Evolutionary conservation across 2,797 vertebrate species (phyloP), one percentile per base, ranked within the genome.

Genomic region (Geotrypetes seraphini): DNA sequence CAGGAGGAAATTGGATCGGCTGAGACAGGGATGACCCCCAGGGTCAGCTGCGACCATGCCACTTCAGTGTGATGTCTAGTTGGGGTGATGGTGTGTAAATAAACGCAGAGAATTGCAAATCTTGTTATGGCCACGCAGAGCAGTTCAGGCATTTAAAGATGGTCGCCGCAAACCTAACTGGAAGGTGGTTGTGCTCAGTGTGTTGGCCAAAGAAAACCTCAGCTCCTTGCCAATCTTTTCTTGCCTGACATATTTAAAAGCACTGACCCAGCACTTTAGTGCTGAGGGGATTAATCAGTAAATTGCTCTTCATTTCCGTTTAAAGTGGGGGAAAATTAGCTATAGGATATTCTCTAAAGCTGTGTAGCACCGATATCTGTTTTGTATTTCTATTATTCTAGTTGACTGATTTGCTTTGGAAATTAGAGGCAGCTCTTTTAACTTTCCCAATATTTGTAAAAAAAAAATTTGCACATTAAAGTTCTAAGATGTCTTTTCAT

Each of bases 31-130:
- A 33, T 71, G 85, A 77, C 84, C 87, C 84, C 16, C 81, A n/a
- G 70, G 90, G 90, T 92, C 85, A 90, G 79, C 76, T 38, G 48
- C 60, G 67, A 83, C 83, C 80, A 73, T 46, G 69, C 78, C 58
- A 66, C 81, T 64, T 63, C 76, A 71, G 81, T 71, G 66, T 90
- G 88, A 94, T 75, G 82, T 73, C 81, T 75, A 90, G 73, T 78
- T 75, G 79, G 86, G 85, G 89, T 56, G 90, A 94, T 88, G 91
- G 90, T 49, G 87, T 91, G 91, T 91, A 91, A 96, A 91, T 80
- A 90, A 92, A 86, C 79, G 69, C 64, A 77, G 79, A 63, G 80
- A 86, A 88, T 88, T 84, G 87, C 75, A 75, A 83, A 85, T 87
- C 83, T 78, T 66, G 83, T 84, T 84, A 68, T 82, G 79, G 84